A percentile compares a stretch with the other conserved stretches of the same genome.
These are phyloP conservation scores for Beris morrisii DNA, from an alignment of 2,888 invertebrate species.

Conservation along the genomic window DNA sequence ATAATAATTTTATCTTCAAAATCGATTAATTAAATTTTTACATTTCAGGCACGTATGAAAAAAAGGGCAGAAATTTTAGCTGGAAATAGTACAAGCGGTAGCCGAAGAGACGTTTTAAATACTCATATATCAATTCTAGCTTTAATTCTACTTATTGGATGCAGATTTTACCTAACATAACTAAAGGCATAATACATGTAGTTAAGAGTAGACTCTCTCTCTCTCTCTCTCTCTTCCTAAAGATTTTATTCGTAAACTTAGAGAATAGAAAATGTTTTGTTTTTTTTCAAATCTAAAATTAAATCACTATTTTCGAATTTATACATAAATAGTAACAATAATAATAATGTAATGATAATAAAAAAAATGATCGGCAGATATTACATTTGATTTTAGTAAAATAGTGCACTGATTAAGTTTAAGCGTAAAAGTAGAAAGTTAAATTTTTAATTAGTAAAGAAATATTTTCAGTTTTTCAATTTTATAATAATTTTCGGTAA, in stretches of 20 bases:
- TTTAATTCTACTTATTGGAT: slow-evolving; percentile 1
- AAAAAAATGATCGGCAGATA: no score
- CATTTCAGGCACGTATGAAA: slow-evolving; percentile 58
- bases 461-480: no score
- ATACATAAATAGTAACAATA: neutral
- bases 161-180: slow-evolving; percentile 15
- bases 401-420: no score
- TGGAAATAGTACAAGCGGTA: slow-evolving; percentile 58
- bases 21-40: slow-evolving; percentile 14
- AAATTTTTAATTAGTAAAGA: no score
- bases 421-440: no score
- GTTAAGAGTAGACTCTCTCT: neutral
- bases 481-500: no score
- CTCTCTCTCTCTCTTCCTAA: slow-evolving; percentile 1
- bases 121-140: slow-evolving; percentile 27
- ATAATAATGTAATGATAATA: no score
- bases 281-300: neutral
- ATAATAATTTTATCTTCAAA: neutral
- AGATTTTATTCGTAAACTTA: neutral
- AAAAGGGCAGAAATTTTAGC: slow-evolving; percentile 64
- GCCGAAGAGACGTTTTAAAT: slow-evolving; percentile 52
- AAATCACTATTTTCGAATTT: slow-evolving; percentile 3
- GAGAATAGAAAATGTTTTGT: no score
- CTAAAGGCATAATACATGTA: neutral
- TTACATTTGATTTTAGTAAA: no score